phyloP scores from a whole-genome alignment of 2,888 invertebrate genomes.

The Diplolepis rosae region DNA sequence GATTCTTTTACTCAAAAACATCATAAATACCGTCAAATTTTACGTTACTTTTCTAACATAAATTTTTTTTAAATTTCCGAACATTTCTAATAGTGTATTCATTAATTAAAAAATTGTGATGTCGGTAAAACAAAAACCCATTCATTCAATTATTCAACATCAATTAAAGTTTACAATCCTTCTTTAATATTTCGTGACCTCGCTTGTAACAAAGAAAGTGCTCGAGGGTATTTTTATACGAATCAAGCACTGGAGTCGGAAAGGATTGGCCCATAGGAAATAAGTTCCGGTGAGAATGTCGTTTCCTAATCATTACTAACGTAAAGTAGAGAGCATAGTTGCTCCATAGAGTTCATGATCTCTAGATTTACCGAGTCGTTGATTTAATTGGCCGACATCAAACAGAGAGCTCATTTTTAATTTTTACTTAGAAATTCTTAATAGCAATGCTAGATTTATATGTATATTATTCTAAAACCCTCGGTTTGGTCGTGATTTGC shows the following conservation, averaged over 20 bases:
- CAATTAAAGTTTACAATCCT: too few species aligned
- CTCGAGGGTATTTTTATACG: conserved; percentile 10
- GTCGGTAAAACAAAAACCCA: too few species aligned
- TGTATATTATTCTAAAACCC: conserved; percentile 9
- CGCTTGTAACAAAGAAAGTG: conserved; percentile 15
- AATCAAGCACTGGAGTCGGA: neutral
- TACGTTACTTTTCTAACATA: too few species aligned
- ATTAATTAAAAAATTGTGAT: too few species aligned
- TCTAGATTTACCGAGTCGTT: conserved; percentile 11
- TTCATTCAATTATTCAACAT: too few species aligned
- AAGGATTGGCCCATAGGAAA: conserved; percentile 23
- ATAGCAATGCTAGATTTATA: conserved; percentile 24
- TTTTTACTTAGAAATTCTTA: conserved; percentile 19
- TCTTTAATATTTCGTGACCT: conserved; percentile 7
- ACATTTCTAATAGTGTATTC: too few species aligned
- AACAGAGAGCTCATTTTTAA: neutral
- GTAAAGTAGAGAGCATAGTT: neutral
- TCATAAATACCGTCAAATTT: too few species aligned
- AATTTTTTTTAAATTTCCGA: too few species aligned
- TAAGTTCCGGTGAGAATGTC: neutral
- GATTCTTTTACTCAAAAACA: too few species aligned
- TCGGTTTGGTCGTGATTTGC: conserved; percentile 15
- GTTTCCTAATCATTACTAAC: conserved; percentile 2
- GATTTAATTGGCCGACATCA: conserved; percentile 2
- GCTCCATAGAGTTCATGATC: neutral